Evolutionary conservation across 2,888 invertebrate genomes (phyloP).

Genomic region (Drosophila anceps): DNA sequence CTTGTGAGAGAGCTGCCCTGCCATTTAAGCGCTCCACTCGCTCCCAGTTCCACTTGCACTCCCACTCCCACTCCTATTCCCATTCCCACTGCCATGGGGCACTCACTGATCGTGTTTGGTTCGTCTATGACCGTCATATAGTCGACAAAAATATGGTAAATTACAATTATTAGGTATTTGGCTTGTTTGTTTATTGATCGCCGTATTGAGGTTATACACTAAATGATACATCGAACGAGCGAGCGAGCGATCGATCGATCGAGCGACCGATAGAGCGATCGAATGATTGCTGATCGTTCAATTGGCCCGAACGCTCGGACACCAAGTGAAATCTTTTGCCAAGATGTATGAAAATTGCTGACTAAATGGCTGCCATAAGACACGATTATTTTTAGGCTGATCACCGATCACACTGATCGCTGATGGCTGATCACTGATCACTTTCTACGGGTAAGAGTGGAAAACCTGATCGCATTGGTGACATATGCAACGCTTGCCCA

Average conservation of each 20-base stretch:
- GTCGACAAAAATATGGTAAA: constrained; percentile 78
- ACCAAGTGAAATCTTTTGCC: constrained; percentile 60
- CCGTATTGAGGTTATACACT: constrained; percentile 74
- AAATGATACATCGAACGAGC: constrained; percentile 73
- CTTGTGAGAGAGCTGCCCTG: constrained; percentile 36
- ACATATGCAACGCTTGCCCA: constrained; percentile 56
- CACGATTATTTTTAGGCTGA: constrained; percentile 50
- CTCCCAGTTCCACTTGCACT: constrained; percentile 43
- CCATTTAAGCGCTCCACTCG: constrained; percentile 55
- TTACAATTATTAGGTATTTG: constrained; percentile 81
- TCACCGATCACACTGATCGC: constrained; percentile 57
- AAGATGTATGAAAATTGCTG: constrained; percentile 75
- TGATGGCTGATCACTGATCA: constrained; percentile 64
- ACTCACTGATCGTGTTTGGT: constrained; percentile 68
- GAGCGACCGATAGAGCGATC: constrained; percentile 67
- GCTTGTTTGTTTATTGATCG: constrained; percentile 81
- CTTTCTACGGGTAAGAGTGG: constrained; percentile 60
- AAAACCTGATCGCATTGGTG: constrained; percentile 62
- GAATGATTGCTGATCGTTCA: constrained; percentile 63
- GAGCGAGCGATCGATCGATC: constrained; percentile 52
- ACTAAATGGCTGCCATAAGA: constrained; percentile 65
- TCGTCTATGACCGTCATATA: constrained; percentile 72
- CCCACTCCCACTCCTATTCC: constrained; percentile 22
- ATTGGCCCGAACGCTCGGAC: constrained; percentile 65
- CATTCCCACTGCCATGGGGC: constrained; percentile 50